Evolutionary conservation across 1,140 invertebrate species (phyloP).

Genomic region (Cephus cinctus): DNA sequence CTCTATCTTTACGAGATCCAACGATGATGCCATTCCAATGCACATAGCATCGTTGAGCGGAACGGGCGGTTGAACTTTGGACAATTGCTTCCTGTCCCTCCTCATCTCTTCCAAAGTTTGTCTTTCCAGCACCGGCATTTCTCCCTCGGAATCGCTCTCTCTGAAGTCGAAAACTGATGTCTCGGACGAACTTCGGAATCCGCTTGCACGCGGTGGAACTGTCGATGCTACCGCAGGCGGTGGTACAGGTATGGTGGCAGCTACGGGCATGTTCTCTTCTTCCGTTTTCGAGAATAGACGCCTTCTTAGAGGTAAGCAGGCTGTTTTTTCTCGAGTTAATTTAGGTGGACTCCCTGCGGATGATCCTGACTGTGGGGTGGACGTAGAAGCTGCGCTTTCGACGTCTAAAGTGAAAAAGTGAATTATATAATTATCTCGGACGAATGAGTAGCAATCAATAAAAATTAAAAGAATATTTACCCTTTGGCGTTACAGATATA

Average conservation of each 20-base stretch:
- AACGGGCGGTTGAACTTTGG: conserved; percentile 51
- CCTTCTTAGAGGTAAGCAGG: conserved; percentile 45
- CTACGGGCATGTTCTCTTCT: conserved; percentile 47
- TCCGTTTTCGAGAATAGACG: conserved; percentile 56
- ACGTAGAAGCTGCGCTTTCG: conserved; percentile 42
- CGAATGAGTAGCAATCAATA: background rate
- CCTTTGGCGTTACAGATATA: conserved; percentile 33
- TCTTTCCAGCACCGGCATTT: conserved; percentile 61
- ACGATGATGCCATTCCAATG: conserved; percentile 39
- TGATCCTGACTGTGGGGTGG: conserved; percentile 44
- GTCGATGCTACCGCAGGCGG: conserved; percentile 27
- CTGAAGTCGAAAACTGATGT: conserved; percentile 66
- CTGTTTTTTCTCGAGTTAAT: conserved; percentile 50
- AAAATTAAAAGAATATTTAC: conserved; percentile 20
- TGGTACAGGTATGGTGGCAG: conserved; percentile 26
- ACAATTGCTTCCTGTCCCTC: conserved; percentile 55
- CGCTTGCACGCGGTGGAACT: conserved; percentile 51
- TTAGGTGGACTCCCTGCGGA: conserved; percentile 56
- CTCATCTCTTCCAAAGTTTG: conserved; percentile 61
- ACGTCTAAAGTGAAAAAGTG: conserved; percentile 22
- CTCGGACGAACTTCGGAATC: conserved; percentile 61
- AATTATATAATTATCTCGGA: background rate
- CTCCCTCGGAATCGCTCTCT: conserved; percentile 61
- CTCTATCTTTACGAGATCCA: conserved; percentile 48
- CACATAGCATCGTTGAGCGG: conserved; percentile 51